These are phyloP conservation scores for Syngnathus rostellatus DNA, from an alignment of 2,797 vertebrate genomes.

Conservation along the genomic window DNA sequence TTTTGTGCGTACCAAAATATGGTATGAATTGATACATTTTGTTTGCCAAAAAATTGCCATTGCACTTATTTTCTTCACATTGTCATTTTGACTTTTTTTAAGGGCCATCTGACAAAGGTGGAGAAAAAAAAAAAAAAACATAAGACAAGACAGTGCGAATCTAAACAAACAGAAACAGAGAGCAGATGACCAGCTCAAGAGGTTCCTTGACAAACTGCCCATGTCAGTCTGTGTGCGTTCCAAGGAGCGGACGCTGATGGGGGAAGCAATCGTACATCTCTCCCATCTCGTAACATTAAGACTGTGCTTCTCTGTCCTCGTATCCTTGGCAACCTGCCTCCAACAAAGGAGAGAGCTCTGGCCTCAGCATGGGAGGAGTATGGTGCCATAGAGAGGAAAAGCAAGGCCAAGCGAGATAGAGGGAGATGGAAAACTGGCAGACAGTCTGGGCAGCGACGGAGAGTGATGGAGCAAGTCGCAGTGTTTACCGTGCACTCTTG, in stretches of 20 bases:
- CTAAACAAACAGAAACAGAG: conserved; percentile 20
- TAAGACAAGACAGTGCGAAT: conserved; percentile 21
- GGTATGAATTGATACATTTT: too few relatives aligned
- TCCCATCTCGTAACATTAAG: conserved; percentile 62
- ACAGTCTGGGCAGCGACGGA: conserved; percentile 19
- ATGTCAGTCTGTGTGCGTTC: conserved; percentile 40
- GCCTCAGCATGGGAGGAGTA: conserved; percentile 57
- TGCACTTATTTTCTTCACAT: too few relatives aligned
- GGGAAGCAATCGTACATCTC: conserved; percentile 37
- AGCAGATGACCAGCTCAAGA: conserved; percentile 32
- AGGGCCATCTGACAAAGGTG: conserved; percentile 22
- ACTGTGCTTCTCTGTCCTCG: conserved; percentile 59
- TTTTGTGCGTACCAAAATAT: too few relatives aligned
- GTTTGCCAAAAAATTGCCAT: too few relatives aligned
- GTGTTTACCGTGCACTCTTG: conserved; percentile 22
- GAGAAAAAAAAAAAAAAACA: background rate
- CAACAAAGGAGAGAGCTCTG: conserved; percentile 60
- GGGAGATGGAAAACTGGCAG: conserved; percentile 45
- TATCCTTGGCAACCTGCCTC: conserved; percentile 73
- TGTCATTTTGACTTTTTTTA: too few relatives aligned
- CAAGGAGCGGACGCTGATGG: conserved; percentile 30
- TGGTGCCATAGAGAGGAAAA: conserved; percentile 52
- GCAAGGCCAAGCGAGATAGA: conserved; percentile 43
- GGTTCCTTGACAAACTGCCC: conserved; percentile 32
- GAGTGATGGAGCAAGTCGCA: conserved; percentile 23